These are phyloP conservation scores for Meloidogyne hapla DNA, from an alignment of 1,140 invertebrate genomes.

Conservation along the genomic window DNA sequence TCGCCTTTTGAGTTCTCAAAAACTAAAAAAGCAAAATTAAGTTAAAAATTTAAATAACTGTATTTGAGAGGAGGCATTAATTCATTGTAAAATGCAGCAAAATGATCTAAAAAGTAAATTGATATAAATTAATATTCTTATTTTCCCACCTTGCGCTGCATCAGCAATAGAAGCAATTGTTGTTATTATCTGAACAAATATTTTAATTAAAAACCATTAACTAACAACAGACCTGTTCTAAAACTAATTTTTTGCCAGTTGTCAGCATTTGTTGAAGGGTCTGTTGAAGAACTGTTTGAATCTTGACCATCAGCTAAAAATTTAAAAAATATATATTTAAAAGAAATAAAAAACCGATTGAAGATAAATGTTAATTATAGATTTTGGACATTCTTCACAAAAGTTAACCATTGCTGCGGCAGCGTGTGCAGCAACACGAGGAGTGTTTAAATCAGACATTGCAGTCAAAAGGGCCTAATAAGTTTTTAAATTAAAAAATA, in stretches of 20 bases:
- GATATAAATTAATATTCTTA: neutral
- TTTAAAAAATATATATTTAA: too few species aligned
- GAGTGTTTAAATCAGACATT: slow-evolving; percentile 85
- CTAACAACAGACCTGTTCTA: slow-evolving; percentile 78
- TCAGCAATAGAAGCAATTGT: slow-evolving; percentile 98
- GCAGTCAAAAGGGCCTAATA: slow-evolving; percentile 77
- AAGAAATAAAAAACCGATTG: slow-evolving; percentile 67
- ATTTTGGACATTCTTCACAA: slow-evolving; percentile 94
- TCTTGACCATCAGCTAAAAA: slow-evolving; percentile 77
- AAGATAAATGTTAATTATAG: slow-evolving; percentile 83
- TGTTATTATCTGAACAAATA: slow-evolving; percentile 72
- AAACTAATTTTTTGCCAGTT: slow-evolving; percentile 88
- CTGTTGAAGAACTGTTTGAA: slow-evolving; percentile 82
- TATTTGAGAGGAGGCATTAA: slow-evolving; percentile 95
- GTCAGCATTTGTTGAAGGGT: slow-evolving; percentile 89
- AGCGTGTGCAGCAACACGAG: slow-evolving; percentile 81
- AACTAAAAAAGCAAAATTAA: slow-evolving; percentile 18
- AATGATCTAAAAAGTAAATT: slow-evolving; percentile 74
- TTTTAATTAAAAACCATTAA: slow-evolving; percentile 24
- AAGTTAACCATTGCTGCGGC: slow-evolving; percentile 95
- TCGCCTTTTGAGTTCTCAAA: slow-evolving; percentile 77
- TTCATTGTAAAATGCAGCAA: slow-evolving; percentile 71
- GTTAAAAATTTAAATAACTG: slow-evolving; percentile 68
- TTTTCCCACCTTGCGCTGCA: slow-evolving; percentile 74
- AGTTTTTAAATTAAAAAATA: too few species aligned